phyloP scores from a whole-genome alignment of 1,140 invertebrate genomes.

The Lamellibrachia luymesi region DNA sequence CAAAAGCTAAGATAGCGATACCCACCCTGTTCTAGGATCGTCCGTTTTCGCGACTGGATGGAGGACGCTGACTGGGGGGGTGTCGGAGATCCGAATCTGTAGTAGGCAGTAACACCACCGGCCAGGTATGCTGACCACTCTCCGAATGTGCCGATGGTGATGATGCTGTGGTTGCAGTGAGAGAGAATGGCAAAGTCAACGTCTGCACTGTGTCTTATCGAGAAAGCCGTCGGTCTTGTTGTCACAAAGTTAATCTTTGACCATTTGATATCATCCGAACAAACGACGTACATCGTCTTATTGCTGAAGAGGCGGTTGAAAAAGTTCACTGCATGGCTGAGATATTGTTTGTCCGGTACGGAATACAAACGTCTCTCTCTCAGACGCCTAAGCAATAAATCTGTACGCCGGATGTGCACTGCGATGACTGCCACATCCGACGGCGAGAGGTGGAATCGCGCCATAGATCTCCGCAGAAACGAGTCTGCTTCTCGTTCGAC shows the following conservation, averaged over 20 bases:
- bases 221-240: not conserved
- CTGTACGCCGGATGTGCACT: constrained; percentile 20
- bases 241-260: not conserved
- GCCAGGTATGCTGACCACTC: constrained; percentile 35
- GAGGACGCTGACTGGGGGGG: no score
- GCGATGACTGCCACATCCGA: constrained; percentile 2
- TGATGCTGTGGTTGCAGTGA: no score
- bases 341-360: constrained; percentile 14
- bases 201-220: not conserved
- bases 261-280: constrained; percentile 20
- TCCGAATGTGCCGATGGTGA: constrained; percentile 30
- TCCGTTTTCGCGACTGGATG: no score
- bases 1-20: no score
- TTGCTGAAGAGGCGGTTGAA: constrained; percentile 2
- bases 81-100: not conserved
- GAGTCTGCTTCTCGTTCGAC: not conserved
- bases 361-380: constrained; percentile 6
- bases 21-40: no score
- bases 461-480: not conserved
- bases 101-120: constrained; percentile 34
- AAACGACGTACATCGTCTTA: constrained; percentile 10
- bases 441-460: not conserved
- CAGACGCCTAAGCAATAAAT: not conserved
- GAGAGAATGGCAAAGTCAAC: no score
- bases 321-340: constrained; percentile 11